Base-by-base conservation (phyloP, 2,113 vertebrate genomes). In the Lophochroa leadbeateri region DNA sequence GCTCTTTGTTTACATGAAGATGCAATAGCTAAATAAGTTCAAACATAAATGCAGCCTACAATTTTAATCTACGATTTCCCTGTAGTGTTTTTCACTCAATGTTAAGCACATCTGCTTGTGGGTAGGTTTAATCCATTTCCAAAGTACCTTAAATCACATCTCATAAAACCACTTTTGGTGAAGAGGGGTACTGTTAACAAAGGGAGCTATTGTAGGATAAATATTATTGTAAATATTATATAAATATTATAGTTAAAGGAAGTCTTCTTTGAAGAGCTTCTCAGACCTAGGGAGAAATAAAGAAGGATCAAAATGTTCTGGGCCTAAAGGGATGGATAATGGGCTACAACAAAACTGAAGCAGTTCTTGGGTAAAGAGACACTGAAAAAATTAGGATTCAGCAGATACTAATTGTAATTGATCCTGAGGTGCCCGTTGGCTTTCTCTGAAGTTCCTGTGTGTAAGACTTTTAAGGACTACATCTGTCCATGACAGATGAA, bases 191-290 rank as follows among this genome's bases (percentile, higher is more conserved):
- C 31, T 90, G 72, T 81, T 83, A 88, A 84, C 88, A 80, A 69
- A 84, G 69, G 91, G 89, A 94, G 89, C 84, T 97, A 82, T 52
- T 68, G 74, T 11, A 95, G 91, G 39, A 29, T 68, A 91, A 96
- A 94, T 88, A 75, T 88, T 86, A 75, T 74, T 4, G 4, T 71
- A 71, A 90, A 88, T 83, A 77, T 65, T 72, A 47, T n/a, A 55
- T 80, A 96, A 96, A 93, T 90, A 61, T 94, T 96, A 33, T 24
- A 75, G 24, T 83, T 81, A 49, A 86, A 88, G 50, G 44, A 86
- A 55, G 52, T 52, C 11, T 75, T 41, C 77, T 93, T 91, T 88
- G 80, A 90, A 92, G 86, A 53, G 47, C 68, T 65, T 78, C 52
- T 95, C 84, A 93, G 76, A 70, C 49, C 17, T 67, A 33, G 80